A percentile compares a stretch with the other conserved stretches of the same genome.
Conservation (phyloP, 2,888 invertebrate species). For the Callyntrura guangdongensis region DNA sequence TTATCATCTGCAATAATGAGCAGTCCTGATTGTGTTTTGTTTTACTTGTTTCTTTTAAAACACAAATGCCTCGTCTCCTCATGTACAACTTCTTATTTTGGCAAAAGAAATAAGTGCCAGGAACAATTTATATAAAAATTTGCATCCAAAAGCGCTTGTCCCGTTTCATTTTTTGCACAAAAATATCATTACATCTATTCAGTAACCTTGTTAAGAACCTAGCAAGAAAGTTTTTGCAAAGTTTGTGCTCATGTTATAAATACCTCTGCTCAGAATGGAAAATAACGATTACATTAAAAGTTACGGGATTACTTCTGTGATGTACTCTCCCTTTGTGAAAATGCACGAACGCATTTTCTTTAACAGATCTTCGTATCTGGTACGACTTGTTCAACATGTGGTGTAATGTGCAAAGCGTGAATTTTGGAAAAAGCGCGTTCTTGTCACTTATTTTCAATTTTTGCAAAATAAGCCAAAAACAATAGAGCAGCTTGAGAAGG, state of each 20-base stretch:
- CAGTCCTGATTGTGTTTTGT: neutral
- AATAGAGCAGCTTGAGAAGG: neutral
- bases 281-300: constrained; percentile 15
- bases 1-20: neutral
- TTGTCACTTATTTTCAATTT: constrained; percentile 25
- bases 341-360: neutral
- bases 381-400: neutral
- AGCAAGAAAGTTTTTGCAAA: no score
- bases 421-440: neutral
- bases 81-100: neutral
- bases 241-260: neutral
- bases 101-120: neutral
- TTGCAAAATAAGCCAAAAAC: constrained; percentile 10
- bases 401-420: neutral
- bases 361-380: neutral
- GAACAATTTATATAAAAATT: neutral
- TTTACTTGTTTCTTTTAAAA: no score
- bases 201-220: no score
- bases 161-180: neutral
- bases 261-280: neutral
- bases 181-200: no score
- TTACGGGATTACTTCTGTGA: neutral
- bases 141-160: neutral
- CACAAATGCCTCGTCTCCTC: no score
- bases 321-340: neutral